phyloP scores from a whole-genome alignment of 2,113 vertebrate species.

The Hylia prasina region DNA sequence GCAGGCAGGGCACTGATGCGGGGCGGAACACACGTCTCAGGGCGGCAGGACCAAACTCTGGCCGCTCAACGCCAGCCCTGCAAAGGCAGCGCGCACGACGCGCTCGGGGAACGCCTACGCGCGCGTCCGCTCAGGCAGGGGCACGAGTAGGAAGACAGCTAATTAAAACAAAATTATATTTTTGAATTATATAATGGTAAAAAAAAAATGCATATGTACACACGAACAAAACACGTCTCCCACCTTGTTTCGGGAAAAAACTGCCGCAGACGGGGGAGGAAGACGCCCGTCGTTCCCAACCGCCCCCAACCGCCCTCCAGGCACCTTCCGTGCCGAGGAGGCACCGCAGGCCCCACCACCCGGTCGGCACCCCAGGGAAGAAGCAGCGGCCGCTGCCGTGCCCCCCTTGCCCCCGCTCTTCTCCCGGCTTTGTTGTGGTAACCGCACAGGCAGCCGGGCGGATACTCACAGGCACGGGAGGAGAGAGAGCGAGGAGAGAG shows the following conservation, averaged over 20 bases:
- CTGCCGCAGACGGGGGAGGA: not conserved
- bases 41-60: fast-evolving
- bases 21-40: fast-evolving
- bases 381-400: not conserved
- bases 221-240: not conserved
- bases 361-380: not conserved
- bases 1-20: fast-evolving
- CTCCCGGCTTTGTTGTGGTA: not conserved
- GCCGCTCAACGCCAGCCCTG: not conserved
- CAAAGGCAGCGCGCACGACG: not conserved
- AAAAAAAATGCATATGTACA: not conserved
- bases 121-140: not conserved
- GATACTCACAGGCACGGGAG: not conserved
- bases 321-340: not conserved
- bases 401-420: too few relatives aligned
- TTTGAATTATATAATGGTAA: not conserved
- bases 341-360: not conserved
- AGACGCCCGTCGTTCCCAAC: not conserved
- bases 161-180: not conserved
- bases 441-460: not conserved
- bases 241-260: not conserved
- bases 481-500: fast-evolving
- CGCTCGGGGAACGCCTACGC: not conserved
- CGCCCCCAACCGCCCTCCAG: not conserved
- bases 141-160: not conserved